A percentile compares a stretch with the other conserved stretches of the same genome.
These are phyloP conservation scores for Catajapyx aquilonaris DNA, from an alignment of 1,140 invertebrate genomes.

Conservation along the genomic window DNA sequence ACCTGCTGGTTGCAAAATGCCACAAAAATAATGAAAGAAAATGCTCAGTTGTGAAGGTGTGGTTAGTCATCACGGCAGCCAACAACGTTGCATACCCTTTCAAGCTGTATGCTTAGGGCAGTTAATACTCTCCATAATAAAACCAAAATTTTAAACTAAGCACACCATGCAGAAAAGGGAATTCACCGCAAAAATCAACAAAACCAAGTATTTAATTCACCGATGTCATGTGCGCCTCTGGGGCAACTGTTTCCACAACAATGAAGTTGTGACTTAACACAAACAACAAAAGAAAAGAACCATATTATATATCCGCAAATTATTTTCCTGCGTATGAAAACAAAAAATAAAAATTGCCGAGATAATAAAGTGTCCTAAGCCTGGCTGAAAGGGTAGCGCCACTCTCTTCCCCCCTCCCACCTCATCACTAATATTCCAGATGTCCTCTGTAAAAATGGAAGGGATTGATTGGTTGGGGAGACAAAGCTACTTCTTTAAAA, in stretches of 20 bases:
- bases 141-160: too few relatives aligned
- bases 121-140: too few relatives aligned
- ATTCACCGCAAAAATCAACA: too few relatives aligned
- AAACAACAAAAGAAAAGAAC: neutral
- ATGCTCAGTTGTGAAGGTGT: neutral
- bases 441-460: too few relatives aligned
- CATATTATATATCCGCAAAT: neutral
- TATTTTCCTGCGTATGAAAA: neutral
- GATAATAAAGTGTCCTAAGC: neutral
- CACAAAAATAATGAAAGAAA: neutral
- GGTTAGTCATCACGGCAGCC: neutral
- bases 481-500: too few relatives aligned
- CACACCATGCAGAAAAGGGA: too few relatives aligned
- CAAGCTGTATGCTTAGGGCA: constrained; percentile 1
- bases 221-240: too few relatives aligned
- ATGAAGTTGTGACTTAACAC: too few relatives aligned
- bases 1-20: neutral
- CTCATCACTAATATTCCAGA: too few relatives aligned
- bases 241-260: too few relatives aligned
- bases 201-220: too few relatives aligned
- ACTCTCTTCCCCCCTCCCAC: neutral
- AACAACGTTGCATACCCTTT: constrained; percentile 2
- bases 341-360: neutral
- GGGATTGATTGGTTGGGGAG: too few relatives aligned
- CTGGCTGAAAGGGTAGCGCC: constrained; percentile 1